A percentile compares a stretch with the other conserved stretches of the same genome.
These are phyloP conservation scores for Tetramorium simillimum DNA, from an alignment of 1,140 invertebrate species.

Conservation along the genomic window DNA sequence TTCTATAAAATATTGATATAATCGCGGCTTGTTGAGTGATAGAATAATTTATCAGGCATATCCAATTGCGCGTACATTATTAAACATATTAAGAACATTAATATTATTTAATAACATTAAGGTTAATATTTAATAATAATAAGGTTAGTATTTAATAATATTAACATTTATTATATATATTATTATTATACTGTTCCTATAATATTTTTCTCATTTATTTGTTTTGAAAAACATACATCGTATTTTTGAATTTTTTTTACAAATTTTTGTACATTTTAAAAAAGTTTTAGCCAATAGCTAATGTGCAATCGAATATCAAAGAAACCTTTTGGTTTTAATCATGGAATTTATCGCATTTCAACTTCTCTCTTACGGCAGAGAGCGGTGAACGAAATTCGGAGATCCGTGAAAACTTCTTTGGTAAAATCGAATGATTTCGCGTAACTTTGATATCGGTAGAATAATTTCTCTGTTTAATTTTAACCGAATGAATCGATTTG, in stretches of 20 bases:
- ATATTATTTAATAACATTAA: constrained; percentile 13
- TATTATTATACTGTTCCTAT: background rate
- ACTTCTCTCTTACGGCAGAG: background rate
- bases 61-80: background rate
- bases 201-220: background rate
- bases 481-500: constrained; percentile 36
- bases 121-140: background rate
- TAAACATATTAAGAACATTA: constrained; percentile 1
- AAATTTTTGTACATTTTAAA: background rate
- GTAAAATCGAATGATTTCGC: constrained; percentile 32
- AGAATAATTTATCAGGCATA: background rate
- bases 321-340: background rate
- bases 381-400: constrained; percentile 1
- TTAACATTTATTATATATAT: too few species aligned
- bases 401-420: constrained; percentile 17
- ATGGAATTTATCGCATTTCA: background rate
- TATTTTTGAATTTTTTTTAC: background rate
- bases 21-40: background rate
- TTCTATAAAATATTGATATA: background rate
- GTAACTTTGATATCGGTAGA: constrained; percentile 21
- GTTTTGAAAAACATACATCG: background rate
- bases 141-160: background rate
- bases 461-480: constrained; percentile 48
- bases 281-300: background rate
- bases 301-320: background rate